Conservation (phyloP, 2,797 vertebrate genomes). For the Thamnophis elegans region DNA sequence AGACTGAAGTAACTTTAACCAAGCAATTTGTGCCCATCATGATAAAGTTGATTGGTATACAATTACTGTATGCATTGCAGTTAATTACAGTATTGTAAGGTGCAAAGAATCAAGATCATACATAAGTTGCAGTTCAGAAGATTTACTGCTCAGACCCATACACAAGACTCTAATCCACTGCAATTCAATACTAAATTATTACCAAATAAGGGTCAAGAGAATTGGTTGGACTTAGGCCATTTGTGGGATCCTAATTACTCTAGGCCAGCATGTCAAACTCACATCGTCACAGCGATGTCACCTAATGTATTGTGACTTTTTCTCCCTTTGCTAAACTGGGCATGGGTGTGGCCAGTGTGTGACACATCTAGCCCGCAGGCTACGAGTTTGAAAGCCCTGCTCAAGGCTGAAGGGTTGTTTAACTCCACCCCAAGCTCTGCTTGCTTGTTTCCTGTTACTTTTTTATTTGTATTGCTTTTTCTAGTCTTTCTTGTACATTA, state of each 20-base stretch:
- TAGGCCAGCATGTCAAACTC: neutral
- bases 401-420: neutral
- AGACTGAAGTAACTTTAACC: neutral
- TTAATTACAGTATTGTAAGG: neutral
- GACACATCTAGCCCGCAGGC: no score
- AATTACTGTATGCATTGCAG: neutral
- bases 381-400: no score
- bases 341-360: no score
- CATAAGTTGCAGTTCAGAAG: neutral
- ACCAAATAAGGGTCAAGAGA: neutral
- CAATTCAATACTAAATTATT: neutral
- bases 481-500: neutral
- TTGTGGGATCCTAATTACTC: neutral
- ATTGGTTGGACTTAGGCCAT: neutral
- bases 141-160: neutral
- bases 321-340: accelerated
- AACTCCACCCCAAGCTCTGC: neutral
- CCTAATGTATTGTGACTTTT: no score
- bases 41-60: neutral
- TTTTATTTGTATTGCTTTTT: neutral
- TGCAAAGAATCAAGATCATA: neutral
- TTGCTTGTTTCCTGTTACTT: neutral
- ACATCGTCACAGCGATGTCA: no score
- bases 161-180: neutral
- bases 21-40: neutral